Conservation (phyloP, 2,888 invertebrate genomes). For the Trichogramma dendrolimi region DNA sequence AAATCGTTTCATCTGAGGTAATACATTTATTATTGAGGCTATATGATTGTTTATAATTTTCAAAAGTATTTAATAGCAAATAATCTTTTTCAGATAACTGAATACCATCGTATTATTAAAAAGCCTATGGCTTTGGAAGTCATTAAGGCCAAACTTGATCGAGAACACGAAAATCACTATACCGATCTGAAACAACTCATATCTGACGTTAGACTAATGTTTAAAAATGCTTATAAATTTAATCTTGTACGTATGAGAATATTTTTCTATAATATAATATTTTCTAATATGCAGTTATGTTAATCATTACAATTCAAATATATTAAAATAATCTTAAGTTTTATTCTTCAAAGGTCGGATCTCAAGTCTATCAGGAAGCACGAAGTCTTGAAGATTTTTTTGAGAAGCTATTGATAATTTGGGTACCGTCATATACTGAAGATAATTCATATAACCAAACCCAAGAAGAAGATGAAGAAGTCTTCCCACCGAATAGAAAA, state of each 20-base stretch:
- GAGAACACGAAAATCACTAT: slow-evolving; percentile 69
- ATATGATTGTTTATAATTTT: slow-evolving; percentile 8
- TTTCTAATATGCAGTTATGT: not conserved
- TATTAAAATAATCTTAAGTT: not conserved
- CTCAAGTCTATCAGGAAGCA: slow-evolving; percentile 73
- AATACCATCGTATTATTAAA: slow-evolving; percentile 68
- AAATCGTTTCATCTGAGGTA: slow-evolving; percentile 74
- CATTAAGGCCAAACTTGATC: slow-evolving; percentile 76
- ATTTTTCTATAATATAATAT: not conserved
- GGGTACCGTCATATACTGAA: slow-evolving; percentile 72
- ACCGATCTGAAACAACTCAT: slow-evolving; percentile 71
- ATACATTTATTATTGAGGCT: not conserved
- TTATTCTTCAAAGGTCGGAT: slow-evolving; percentile 60
- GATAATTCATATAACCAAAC: slow-evolving; percentile 52
- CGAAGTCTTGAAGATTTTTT: slow-evolving; percentile 81
- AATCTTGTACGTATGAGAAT: slow-evolving; percentile 66
- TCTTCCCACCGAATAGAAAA: slow-evolving; percentile 56
- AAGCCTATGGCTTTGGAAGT: slow-evolving; percentile 82
- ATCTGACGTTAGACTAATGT: slow-evolving; percentile 77
- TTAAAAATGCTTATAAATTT: slow-evolving; percentile 80
- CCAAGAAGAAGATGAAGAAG: slow-evolving; percentile 52
- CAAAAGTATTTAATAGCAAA: not conserved
- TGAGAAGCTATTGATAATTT: slow-evolving; percentile 74
- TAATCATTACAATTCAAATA: not conserved
- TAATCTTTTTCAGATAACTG: slow-evolving; percentile 56